Percentiles rank a stretch among this genome's conserved stretches.
Conservation (phyloP, 2,888 invertebrate species). For the Junonia oenone region DNA sequence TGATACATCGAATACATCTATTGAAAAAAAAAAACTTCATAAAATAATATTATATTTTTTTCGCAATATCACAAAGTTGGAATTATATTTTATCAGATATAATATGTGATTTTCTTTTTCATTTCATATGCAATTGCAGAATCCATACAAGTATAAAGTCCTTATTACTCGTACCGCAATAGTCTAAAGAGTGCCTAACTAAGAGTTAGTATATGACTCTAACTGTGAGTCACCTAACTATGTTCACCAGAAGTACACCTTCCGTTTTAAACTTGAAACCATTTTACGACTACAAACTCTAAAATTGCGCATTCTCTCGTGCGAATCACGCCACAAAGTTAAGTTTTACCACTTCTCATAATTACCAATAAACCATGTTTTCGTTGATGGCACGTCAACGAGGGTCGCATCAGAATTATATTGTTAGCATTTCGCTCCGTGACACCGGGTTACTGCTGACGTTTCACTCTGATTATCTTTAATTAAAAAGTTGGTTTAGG, state of each 20-base stretch:
- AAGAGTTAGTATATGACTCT: too few relatives aligned
- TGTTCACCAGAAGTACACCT: slow-evolving; percentile 57
- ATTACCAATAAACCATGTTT: slow-evolving; percentile 70
- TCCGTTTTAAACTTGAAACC: slow-evolving; percentile 72
- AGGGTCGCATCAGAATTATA: slow-evolving; percentile 57
- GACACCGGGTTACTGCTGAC: slow-evolving; percentile 64
- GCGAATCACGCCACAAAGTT: slow-evolving; percentile 56
- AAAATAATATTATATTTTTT: too few relatives aligned
- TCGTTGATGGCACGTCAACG: slow-evolving; percentile 52
- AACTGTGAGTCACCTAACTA: slow-evolving; percentile 67
- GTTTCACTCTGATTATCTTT: slow-evolving; percentile 69
- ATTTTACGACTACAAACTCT: slow-evolving; percentile 63
- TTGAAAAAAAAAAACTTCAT: too few relatives aligned
- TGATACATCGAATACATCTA: too few relatives aligned
- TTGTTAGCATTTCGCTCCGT: slow-evolving; percentile 56
- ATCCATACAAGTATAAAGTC: slow-evolving; percentile 43
- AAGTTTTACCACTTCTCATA: slow-evolving; percentile 66
- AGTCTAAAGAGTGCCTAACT: slow-evolving; percentile 65
- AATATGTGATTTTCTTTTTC: slow-evolving; percentile 25
- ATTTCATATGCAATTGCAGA: slow-evolving; percentile 39
- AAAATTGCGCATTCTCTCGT: slow-evolving; percentile 63
- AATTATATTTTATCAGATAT: background rate
- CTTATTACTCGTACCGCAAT: slow-evolving; percentile 43
- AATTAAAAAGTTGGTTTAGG: slow-evolving; percentile 73
- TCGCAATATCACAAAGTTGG: too few relatives aligned